These are phyloP conservation scores for Drosophila atroscutellata DNA, from an alignment of 2,888 invertebrate genomes.

Conservation along the genomic window DNA sequence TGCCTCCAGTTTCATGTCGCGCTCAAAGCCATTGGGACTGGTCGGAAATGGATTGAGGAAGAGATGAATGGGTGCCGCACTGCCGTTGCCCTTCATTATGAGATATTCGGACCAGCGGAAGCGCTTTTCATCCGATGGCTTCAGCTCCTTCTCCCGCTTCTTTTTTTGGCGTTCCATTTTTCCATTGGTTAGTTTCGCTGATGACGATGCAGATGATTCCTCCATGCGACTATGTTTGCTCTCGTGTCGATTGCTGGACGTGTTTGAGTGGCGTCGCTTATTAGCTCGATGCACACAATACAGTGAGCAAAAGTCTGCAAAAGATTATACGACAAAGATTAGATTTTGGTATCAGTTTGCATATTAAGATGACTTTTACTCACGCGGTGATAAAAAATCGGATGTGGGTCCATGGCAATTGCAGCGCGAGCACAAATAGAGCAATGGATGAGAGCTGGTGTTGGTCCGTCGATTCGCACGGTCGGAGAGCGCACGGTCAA, in stretches of 20 bases:
- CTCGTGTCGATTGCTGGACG: conserved; percentile 9
- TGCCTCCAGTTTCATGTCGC: conserved; percentile 96
- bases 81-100: conserved; percentile 88
- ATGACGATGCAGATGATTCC: conserved; percentile 1
- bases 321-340: neutral
- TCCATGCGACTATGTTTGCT: conserved; percentile 48
- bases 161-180: conserved; percentile 1
- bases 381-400: conserved; percentile 92
- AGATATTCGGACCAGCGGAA: conserved; percentile 96
- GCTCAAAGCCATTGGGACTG: conserved; percentile 90
- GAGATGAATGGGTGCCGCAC: conserved; percentile 91
- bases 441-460: conserved; percentile 88
- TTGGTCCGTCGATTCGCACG: conserved; percentile 61
- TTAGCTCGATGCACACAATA: conserved; percentile 72
- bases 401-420: conserved; percentile 93
- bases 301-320: conserved; percentile 78
- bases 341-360: neutral
- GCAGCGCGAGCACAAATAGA: conserved; percentile 93
- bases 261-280: conserved; percentile 52
- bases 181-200: conserved; percentile 7
- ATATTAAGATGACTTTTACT: conserved; percentile 83
- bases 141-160: conserved; percentile 16
- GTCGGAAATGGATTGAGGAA: conserved; percentile 92
- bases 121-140: conserved; percentile 12
- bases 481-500: conserved; percentile 86